phyloP scores from a whole-genome alignment of 37 sponge, comb jelly and placozoan genomes.

The Aplysina aerophoba region DNA sequence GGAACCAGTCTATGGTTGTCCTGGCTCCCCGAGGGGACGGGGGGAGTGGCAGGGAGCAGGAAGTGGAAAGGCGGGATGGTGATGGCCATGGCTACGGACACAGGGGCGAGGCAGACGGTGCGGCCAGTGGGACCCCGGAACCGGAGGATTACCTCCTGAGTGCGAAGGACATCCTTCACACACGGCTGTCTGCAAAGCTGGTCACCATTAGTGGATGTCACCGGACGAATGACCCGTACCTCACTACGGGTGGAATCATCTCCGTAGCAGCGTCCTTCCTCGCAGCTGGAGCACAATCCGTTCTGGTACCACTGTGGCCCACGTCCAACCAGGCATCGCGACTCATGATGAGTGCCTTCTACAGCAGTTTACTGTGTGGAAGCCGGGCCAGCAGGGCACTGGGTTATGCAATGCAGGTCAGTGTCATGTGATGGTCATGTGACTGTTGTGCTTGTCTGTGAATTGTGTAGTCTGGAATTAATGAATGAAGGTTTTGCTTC shows the following conservation, averaged over 20 bases:
- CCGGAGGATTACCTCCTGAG: constrained; percentile 72
- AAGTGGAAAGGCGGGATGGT: constrained; percentile 29
- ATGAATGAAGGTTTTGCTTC: no score
- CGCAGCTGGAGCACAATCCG: constrained; percentile 78
- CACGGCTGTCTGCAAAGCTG: constrained; percentile 66
- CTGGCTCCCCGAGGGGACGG: constrained; percentile 51
- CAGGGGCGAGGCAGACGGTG: constrained; percentile 64
- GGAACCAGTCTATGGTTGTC: constrained; percentile 75
- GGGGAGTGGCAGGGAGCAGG: constrained; percentile 2
- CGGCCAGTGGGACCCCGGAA: constrained; percentile 48
- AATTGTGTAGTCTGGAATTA: no score
- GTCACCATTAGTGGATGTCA: constrained; percentile 80
- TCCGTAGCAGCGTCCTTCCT: constrained; percentile 75
- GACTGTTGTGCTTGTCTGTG: no score
- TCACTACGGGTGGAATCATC: constrained; percentile 70
- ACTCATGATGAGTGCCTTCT: constrained; percentile 91
- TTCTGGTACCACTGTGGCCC: constrained; percentile 91
- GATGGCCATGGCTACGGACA: constrained; percentile 48
- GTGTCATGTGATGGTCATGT: not conserved
- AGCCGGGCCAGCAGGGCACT: constrained; percentile 80
- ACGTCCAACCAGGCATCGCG: constrained; percentile 69
- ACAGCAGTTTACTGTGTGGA: constrained; percentile 79
- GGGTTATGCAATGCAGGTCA: constrained; percentile 86
- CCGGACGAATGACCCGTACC: constrained; percentile 43
- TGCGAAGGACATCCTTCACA: constrained; percentile 62